phyloP scores from a whole-genome alignment of 2,888 invertebrate species.

The Eupeodes latifasciatus region DNA sequence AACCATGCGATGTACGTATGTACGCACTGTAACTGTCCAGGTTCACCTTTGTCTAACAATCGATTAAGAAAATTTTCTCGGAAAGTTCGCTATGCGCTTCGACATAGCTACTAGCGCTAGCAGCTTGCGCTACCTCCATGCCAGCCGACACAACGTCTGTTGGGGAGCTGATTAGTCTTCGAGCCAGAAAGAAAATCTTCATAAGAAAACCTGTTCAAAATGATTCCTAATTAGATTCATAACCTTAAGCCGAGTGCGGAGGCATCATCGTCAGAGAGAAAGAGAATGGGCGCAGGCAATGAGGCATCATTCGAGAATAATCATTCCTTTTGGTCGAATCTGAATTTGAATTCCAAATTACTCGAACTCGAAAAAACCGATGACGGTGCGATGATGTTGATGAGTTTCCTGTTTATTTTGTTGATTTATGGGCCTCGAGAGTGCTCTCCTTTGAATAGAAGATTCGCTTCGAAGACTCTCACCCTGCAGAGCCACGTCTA shows the following conservation, averaged over 20 bases:
- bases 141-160: slow-evolving; percentile 72
- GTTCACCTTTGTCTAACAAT: slow-evolving; percentile 40
- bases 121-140: too few relatives aligned
- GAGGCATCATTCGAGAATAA: slow-evolving; percentile 16
- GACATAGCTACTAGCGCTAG: too few relatives aligned
- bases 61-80: slow-evolving; percentile 71
- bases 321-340: slow-evolving; percentile 29
- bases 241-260: slow-evolving; percentile 30
- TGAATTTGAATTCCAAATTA: slow-evolving; percentile 51
- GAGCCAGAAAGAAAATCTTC: slow-evolving; percentile 31
- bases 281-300: neutral
- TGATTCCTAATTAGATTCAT: slow-evolving; percentile 57
- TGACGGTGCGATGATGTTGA: slow-evolving; percentile 67
- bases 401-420: slow-evolving; percentile 67
- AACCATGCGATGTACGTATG: neutral
- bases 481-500: slow-evolving; percentile 38
- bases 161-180: slow-evolving; percentile 47
- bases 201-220: slow-evolving; percentile 52
- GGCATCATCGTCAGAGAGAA: neutral
- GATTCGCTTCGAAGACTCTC: slow-evolving; percentile 48
- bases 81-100: slow-evolving; percentile 35
- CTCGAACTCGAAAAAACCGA: slow-evolving; percentile 44
- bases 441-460: slow-evolving; percentile 60
- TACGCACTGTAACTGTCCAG: too few relatives aligned
- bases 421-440: slow-evolving; percentile 70